These are phyloP conservation scores for Micromesistius poutassou DNA, from an alignment of 2,797 vertebrate species.

Conservation along the genomic window DNA sequence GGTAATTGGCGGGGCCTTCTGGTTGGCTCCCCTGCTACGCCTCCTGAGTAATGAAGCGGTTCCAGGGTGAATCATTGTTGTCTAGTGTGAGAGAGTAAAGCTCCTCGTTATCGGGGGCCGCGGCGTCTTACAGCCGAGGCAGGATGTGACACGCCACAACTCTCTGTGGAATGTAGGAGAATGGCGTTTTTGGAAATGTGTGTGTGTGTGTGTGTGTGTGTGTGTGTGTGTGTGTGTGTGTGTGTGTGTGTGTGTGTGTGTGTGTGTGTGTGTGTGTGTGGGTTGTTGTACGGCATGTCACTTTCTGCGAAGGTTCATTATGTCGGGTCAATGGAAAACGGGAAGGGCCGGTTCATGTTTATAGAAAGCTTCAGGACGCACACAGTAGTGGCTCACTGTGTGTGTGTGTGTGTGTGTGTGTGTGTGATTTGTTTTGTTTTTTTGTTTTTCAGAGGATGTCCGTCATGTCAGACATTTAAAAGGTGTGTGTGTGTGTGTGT, in stretches of 20 bases:
- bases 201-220: constrained; percentile 24
- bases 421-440: too few species aligned
- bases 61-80: neutral
- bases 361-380: constrained; percentile 11
- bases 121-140: constrained; percentile 58
- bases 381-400: constrained; percentile 13
- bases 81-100: constrained; percentile 33
- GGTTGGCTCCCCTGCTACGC: constrained; percentile 9
- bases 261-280: constrained; percentile 19
- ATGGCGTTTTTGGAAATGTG: constrained; percentile 22
- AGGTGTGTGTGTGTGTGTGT: constrained; percentile 8
- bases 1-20: constrained; percentile 11
- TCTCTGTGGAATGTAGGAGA: constrained; percentile 69
- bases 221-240: constrained; percentile 16
- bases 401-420: too few species aligned
- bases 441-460: too few species aligned
- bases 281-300: constrained; percentile 31
- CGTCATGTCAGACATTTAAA: neutral
- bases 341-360: constrained; percentile 2
- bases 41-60: constrained; percentile 33
- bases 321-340: constrained; percentile 7
- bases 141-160: constrained; percentile 72
- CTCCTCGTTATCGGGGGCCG: constrained; percentile 57
- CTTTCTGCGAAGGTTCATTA: neutral
- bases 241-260: constrained; percentile 23